Evolutionary conservation across 1,140 invertebrate species (phyloP), one percentile per base, ranked within the genome.

Genomic region (Penaeus chinensis): DNA sequence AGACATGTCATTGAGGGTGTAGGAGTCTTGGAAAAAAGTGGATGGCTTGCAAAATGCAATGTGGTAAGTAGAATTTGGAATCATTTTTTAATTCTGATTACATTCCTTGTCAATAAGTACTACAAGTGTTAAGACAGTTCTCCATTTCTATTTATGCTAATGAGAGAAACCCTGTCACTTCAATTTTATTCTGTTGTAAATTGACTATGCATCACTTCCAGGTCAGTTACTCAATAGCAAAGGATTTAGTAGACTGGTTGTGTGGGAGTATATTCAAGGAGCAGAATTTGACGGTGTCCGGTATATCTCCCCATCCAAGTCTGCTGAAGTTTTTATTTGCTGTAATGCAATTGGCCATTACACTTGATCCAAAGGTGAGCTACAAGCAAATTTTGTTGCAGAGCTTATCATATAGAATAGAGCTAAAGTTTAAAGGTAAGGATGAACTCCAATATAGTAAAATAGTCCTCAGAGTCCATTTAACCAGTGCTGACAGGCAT

Each of bases 1-100:
- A 42, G 63, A 20, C 89, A 89, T 32, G 60, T 84, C n/a, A 66
- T 88, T 79, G 83, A 85, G 54, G 89, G 84, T n/a, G 2, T 87
- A 3, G 24, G 74, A 60, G 62, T 82, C 22, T 62, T 89, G 27
- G 83, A 85, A n/a, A 87, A 74, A 27, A 87, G 83, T 80, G 80
- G 83, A 4, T 89, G 84, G 86, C 71, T 87, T 20, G 27, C 60
- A 42, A 32, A 76, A 54, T 87, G 80, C 47, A 47, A 61, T 27
- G 78, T 11, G 86, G 86, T 87, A 77, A 54, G 86, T 78, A 19
- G 54, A 47, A 13, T 54, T 54, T 13, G 10, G 54, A 54, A 54
- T 54, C 54, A 13, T 54, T 16, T 54, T 54, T 4, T 13, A 54
- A 54, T 54, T 54, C 10, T 54, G 54, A 54, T 54, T 54, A 54